Percentiles rank a stretch among this genome's conserved stretches.
These are phyloP conservation scores for Lithosia quadra DNA, from an alignment of 2,888 invertebrate species.

Conservation along the genomic window DNA sequence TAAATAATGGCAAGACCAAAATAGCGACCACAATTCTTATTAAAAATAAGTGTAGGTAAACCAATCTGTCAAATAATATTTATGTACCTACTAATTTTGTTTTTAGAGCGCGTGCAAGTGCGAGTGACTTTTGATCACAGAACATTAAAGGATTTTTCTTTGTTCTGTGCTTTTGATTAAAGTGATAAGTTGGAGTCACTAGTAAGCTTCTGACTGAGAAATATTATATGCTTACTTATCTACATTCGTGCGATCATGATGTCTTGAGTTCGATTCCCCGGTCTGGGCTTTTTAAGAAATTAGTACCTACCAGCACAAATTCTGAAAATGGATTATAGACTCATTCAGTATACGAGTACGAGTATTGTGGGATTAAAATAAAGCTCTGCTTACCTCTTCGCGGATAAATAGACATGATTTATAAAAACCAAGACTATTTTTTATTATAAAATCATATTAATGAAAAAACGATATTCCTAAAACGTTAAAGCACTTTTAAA, in stretches of 20 bases:
- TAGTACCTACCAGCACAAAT: neutral
- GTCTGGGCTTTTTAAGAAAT: neutral
- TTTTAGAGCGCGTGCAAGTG: neutral
- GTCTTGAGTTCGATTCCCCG: neutral
- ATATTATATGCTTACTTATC: neutral
- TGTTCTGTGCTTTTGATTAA: too few relatives aligned
- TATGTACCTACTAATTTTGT: neutral
- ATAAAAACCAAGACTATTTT: neutral
- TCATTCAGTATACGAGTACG: neutral
- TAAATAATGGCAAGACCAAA: neutral
- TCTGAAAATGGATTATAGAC: neutral
- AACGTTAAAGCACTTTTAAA: neutral
- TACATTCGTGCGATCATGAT: neutral
- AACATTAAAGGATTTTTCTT: too few relatives aligned
- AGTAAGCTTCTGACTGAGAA: neutral
- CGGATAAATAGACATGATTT: neutral
- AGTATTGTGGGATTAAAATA: neutral
- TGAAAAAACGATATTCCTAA: neutral
- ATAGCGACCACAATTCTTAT: neutral
- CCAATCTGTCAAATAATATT: neutral
- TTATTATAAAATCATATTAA: neutral
- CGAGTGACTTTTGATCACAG: too few relatives aligned
- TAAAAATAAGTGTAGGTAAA: neutral
- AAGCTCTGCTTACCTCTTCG: neutral
- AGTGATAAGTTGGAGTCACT: too few relatives aligned